Base-by-base conservation (phyloP, 2,113 vertebrate genomes). In the Speoplatyrhinus poulsoni region DNA sequence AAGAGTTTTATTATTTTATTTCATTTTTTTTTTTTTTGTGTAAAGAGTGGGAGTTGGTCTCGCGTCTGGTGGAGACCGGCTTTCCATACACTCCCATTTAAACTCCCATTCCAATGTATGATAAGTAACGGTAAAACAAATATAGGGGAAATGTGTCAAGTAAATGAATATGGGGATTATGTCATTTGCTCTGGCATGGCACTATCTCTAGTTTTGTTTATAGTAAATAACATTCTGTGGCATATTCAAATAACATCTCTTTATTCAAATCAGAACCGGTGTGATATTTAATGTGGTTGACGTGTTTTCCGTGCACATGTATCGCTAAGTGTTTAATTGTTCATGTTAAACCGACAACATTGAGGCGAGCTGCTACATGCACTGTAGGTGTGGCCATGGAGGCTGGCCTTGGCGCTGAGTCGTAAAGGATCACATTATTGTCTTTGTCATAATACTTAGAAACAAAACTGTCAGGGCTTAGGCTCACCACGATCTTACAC, bases 361-460 rank as follows among this genome's bases (percentile, higher is more conserved):
- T 54, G 46, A 62, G 70, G 65, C 89, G 46, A 62, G 88, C 71
- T 50, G 72, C 0, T 36, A 75, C 88, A 63, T 19, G 86, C 41
- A 9, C 9, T 1, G 50, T 52, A 65, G 74, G 80, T 86, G 65
- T 57, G 76, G 80, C 83, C 80, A 84, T 50, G 67, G 65, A 49
- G 66, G 67, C 71, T 53, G 64, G 46, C 2, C 54, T 83, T 75
- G 76, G 72, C 83, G 69, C 52, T 77, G 67, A 87, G 64, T 87
- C 80, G 83, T 32, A 75, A 77, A 75, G 80, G 61, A 65, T 69
- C 70, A 54, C 57, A 17, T 57, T 9, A 63, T 82, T 75, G 67
- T 67, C 54, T 41, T 10, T 77, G 68, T 76, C 61, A 5, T 41
- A 41, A 80, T 78, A 73, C 63, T 60, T 76, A 81, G 70, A 68